Percentiles rank a stretch among this genome's conserved stretches.
phyloP scores from a whole-genome alignment of 2,113 vertebrate species.

The Sinocyclocheilus grahami region DNA sequence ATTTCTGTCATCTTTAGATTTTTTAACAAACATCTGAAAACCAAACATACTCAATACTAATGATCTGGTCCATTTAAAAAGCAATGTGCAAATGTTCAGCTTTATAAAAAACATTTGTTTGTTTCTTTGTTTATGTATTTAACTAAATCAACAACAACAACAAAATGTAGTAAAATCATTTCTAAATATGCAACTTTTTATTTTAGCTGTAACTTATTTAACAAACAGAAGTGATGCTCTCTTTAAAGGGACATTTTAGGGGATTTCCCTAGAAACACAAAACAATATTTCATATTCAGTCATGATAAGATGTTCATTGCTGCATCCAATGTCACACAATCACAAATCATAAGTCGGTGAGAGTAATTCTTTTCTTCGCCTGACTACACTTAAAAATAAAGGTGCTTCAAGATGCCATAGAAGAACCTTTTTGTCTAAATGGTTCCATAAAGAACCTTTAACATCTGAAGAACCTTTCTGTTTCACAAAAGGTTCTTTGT shows the following conservation, averaged over 20 bases:
- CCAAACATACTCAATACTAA: too few species aligned
- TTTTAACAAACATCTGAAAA: too few species aligned
- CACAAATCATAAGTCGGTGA: conserved; percentile 16
- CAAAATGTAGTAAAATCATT: too few species aligned
- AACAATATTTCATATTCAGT: neutral
- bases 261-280: neutral
- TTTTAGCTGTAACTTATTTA: neutral
- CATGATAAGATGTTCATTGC: neutral
- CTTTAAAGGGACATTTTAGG: neutral
- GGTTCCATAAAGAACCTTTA: too few species aligned
- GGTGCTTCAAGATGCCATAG: too few species aligned
- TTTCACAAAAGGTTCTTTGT: too few species aligned
- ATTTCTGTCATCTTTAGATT: too few species aligned
- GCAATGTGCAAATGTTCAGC: neutral
- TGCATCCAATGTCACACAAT: neutral
- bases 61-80: neutral
- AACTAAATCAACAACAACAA: too few species aligned
- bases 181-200: neutral
- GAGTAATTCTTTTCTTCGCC: conserved; percentile 7
- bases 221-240: neutral
- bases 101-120: too few species aligned
- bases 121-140: too few species aligned
- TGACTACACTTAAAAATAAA: neutral
- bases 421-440: too few species aligned
- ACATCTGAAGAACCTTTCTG: too few species aligned